phyloP scores from a whole-genome alignment of 2,113 vertebrate species.

The Pan troglodytes region NHGRI_mPanTro3-v2.1_pri NC_072413.2:101530001-101530500 shows the following conservation, averaged over 20 bases:
- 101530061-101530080: background rate
- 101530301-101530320: background rate
- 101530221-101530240: background rate
- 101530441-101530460: background rate
- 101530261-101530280: background rate
- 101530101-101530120: rapidly evolving
- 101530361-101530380: background rate
- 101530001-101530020: background rate
- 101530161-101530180: rapidly evolving
- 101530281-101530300: background rate
- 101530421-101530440: background rate
- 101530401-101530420: background rate
- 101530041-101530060: background rate
- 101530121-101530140: background rate
- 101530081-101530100: background rate
- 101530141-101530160: background rate
- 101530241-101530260: background rate
- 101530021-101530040: background rate
- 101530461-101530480: background rate
- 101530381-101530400: background rate
- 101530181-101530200: background rate
- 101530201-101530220: background rate
- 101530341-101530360: too few relatives aligned
- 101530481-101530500: too few relatives aligned
- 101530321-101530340: background rate